Evolutionary conservation across 1,140 invertebrate species (phyloP).

Genomic region (Zaprionus kolodkinae): DNA sequence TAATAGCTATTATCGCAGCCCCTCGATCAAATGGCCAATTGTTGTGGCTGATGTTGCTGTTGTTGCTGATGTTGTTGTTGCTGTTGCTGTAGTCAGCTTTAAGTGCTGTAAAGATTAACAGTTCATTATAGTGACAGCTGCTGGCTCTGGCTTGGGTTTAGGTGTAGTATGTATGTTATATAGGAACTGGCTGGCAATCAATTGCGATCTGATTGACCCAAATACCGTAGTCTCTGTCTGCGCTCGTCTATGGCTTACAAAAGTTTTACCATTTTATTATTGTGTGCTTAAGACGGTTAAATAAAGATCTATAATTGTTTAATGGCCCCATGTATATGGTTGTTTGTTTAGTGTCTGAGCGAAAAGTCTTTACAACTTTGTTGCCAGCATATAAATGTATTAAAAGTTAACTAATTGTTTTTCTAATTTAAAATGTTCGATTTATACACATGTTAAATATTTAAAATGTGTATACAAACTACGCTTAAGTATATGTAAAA

Average conservation of each 20-base stretch:
- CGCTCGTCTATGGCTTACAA: slow-evolving; percentile 14
- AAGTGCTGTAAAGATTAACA: slow-evolving; percentile 27
- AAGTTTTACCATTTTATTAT: slow-evolving; percentile 44
- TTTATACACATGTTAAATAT: background rate
- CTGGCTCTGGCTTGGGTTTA: background rate
- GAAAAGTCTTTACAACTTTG: slow-evolving; percentile 44
- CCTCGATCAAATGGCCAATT: slow-evolving; percentile 35
- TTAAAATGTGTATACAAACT: too few species aligned
- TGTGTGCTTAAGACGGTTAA: slow-evolving; percentile 66
- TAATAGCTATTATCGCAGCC: slow-evolving; percentile 20
- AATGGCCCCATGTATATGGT: slow-evolving; percentile 32
- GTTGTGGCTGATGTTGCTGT: slow-evolving; percentile 4
- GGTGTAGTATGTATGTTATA: background rate
- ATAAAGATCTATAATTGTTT: slow-evolving; percentile 59
- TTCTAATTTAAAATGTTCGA: too few species aligned
- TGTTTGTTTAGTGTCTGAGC: slow-evolving; percentile 37
- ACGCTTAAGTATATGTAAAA: too few species aligned
- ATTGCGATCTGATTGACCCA: slow-evolving; percentile 58
- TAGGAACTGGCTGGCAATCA: slow-evolving; percentile 21
- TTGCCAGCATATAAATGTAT: slow-evolving; percentile 8
- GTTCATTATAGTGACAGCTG: slow-evolving; percentile 40
- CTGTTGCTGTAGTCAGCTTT: slow-evolving; percentile 1
- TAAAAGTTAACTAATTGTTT: background rate
- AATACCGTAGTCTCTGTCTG: slow-evolving; percentile 38
- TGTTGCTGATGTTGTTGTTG: too few species aligned